Percentiles rank a stretch among this genome's conserved stretches.
phyloP scores from a whole-genome alignment of 2,888 invertebrate genomes.

The Trichacis sp. region DNA sequence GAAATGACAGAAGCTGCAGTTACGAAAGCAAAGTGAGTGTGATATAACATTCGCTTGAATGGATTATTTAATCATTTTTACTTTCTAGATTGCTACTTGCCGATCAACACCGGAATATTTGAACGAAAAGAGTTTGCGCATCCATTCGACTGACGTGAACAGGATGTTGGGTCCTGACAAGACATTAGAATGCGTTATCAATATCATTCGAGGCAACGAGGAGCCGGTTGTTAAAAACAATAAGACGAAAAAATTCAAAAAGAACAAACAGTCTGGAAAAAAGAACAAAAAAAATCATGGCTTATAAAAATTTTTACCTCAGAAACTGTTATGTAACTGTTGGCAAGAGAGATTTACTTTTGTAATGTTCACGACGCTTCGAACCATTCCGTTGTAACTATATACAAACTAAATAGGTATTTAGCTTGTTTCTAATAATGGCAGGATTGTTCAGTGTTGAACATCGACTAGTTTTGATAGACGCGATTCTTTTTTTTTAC shows the following conservation, averaged over 20 bases:
- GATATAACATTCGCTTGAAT: too few relatives aligned
- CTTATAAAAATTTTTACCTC: too few relatives aligned
- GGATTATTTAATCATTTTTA: too few relatives aligned
- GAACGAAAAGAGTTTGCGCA: slow-evolving; percentile 16
- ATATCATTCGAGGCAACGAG: slow-evolving; percentile 1
- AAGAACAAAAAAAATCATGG: neutral
- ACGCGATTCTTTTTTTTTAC: too few relatives aligned
- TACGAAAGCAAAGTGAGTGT: too few relatives aligned
- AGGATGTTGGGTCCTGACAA: slow-evolving; percentile 14
- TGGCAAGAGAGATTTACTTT: too few relatives aligned
- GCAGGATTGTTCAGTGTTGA: too few relatives aligned
- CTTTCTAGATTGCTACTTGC: slow-evolving; percentile 14
- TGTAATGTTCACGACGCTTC: too few relatives aligned
- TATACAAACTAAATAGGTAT: too few relatives aligned
- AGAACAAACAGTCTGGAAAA: neutral
- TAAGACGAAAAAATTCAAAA: neutral
- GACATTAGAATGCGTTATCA: slow-evolving; percentile 14
- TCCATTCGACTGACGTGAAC: slow-evolving; percentile 12
- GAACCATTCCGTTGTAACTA: too few relatives aligned
- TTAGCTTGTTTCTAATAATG: too few relatives aligned
- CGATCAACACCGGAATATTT: slow-evolving; percentile 3
- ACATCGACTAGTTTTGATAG: neutral
- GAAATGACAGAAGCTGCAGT: slow-evolving; percentile 9
- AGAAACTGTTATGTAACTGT: too few relatives aligned
- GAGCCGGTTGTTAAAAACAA: neutral